phyloP scores from a whole-genome alignment of 2,797 vertebrate species.

The Coilia nasus region DNA sequence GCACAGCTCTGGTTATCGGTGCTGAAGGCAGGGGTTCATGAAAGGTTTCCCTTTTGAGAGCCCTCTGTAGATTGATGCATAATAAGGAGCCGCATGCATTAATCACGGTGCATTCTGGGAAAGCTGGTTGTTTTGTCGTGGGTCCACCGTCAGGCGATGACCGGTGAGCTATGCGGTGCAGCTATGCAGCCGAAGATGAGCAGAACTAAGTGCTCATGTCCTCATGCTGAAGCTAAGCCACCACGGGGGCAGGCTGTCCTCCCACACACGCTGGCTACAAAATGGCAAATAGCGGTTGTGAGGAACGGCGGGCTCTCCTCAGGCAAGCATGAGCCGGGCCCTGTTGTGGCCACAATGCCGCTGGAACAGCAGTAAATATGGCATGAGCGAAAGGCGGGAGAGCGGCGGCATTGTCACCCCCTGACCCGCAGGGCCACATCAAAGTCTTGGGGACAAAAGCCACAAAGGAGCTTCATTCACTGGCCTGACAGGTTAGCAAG shows the following conservation, averaged over 20 bases:
- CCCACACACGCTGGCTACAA: conserved; percentile 28
- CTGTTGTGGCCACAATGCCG: conserved; percentile 57
- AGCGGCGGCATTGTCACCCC: conserved; percentile 62
- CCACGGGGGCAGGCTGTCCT: background rate
- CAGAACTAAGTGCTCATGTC: background rate
- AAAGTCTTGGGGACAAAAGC: conserved; percentile 66
- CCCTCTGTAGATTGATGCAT: conserved; percentile 50
- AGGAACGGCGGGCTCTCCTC: conserved; percentile 40
- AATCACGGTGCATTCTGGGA: conserved; percentile 51
- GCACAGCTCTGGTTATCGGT: conserved; percentile 60
- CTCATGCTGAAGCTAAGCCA: background rate
- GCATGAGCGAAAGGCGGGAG: conserved; percentile 60
- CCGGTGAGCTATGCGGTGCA: conserved; percentile 28
- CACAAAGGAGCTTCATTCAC: conserved; percentile 62
- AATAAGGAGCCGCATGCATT: conserved; percentile 55
- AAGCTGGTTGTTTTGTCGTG: conserved; percentile 39
- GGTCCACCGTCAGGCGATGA: conserved; percentile 27
- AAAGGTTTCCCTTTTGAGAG: conserved; percentile 64
- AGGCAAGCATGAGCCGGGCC: conserved; percentile 53
- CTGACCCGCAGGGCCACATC: conserved; percentile 70
- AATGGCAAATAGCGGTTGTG: conserved; percentile 40
- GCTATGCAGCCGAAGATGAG: background rate
- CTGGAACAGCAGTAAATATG: conserved; percentile 59
- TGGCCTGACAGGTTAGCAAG: conserved; percentile 74
- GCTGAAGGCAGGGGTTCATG: conserved; percentile 49